Evolutionary conservation across 2,888 invertebrate species (phyloP).

Genomic region (Agonopterix heracliana): DNA sequence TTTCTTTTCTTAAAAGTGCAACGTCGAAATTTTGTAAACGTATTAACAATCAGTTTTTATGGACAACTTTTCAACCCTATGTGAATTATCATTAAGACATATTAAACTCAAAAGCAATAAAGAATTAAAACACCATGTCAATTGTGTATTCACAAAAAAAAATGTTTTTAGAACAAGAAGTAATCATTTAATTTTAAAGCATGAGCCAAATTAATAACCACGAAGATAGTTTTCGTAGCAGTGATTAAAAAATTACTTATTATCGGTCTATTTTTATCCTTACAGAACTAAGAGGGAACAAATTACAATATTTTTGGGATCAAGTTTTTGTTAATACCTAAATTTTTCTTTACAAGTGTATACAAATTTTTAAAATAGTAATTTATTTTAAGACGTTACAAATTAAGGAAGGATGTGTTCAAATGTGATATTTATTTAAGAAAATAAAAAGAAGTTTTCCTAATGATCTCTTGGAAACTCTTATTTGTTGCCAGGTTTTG

Average conservation of each 20-base stretch:
- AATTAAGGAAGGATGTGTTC: slow-evolving; percentile 69
- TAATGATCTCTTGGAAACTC: slow-evolving; percentile 74
- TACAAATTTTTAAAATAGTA: not conserved
- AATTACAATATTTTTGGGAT: slow-evolving; percentile 32
- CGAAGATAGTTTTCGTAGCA: too few relatives aligned
- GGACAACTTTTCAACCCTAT: not conserved
- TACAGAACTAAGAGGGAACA: slow-evolving; percentile 27
- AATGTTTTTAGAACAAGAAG: too few relatives aligned
- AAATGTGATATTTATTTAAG: slow-evolving; percentile 74
- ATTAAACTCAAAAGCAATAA: too few relatives aligned
- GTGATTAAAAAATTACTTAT: too few relatives aligned
- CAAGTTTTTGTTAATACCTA: slow-evolving; percentile 28
- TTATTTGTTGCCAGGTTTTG: slow-evolving; percentile 50
- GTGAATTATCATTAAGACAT: too few relatives aligned
- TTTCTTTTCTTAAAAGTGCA: not conserved
- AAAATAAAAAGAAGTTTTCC: slow-evolving; percentile 67
- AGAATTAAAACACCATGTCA: too few relatives aligned
- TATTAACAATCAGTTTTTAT: too few relatives aligned
- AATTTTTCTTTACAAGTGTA: not conserved
- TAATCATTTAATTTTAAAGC: too few relatives aligned
- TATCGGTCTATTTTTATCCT: too few relatives aligned
- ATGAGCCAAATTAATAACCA: too few relatives aligned
- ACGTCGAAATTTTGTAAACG: too few relatives aligned
- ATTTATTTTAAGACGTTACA: slow-evolving; percentile 42
- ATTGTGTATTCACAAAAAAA: too few relatives aligned